These are phyloP conservation scores for Mythimna impura DNA, from an alignment of 2,888 invertebrate genomes.

Conservation along the genomic window DNA sequence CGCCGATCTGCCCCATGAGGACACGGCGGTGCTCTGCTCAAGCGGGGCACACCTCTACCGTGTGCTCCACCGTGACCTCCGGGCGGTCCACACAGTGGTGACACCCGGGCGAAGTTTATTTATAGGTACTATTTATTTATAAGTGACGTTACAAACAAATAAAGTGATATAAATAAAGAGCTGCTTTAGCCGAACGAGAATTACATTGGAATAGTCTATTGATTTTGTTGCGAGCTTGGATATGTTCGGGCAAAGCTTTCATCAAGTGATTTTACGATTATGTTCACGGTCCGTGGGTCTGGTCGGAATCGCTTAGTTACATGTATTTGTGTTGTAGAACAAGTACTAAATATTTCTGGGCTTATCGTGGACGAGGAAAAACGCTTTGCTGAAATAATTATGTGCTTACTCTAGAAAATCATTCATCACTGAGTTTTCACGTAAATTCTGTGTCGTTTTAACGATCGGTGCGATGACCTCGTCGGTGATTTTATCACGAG, in stretches of 20 bases:
- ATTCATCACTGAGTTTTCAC: constrained; percentile 61
- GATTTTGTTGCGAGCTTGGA: constrained; percentile 43
- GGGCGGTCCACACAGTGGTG: no score
- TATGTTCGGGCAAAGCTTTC: constrained; percentile 45
- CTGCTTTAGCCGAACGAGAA: constrained; percentile 45
- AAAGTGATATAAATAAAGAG: constrained; percentile 47
- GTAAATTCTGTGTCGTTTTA: constrained; percentile 65
- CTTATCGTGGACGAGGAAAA: constrained; percentile 13
- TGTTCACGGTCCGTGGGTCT: constrained; percentile 37
- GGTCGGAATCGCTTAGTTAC: constrained; percentile 32
- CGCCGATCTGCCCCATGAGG: no score
- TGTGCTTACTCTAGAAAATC: constrained; percentile 64
- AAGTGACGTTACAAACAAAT: constrained; percentile 46
- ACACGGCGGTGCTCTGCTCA: no score
- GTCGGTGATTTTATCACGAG: constrained; percentile 75
- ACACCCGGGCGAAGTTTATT: no score
- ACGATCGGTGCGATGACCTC: constrained; percentile 73
- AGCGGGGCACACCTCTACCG: no score
- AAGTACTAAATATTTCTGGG: constrained; percentile 10
- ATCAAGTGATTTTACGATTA: constrained; percentile 56
- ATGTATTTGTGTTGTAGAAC: constrained; percentile 25
- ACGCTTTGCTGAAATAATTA: constrained; percentile 55
- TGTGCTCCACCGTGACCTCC: no score
- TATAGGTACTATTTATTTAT: constrained; percentile 30
- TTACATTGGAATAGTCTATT: constrained; percentile 53